These are phyloP conservation scores for Chironex yamaguchii DNA, from an alignment of 30 jellyfish, hydroid and myxozoan genomes.

Conservation along the genomic window DNA sequence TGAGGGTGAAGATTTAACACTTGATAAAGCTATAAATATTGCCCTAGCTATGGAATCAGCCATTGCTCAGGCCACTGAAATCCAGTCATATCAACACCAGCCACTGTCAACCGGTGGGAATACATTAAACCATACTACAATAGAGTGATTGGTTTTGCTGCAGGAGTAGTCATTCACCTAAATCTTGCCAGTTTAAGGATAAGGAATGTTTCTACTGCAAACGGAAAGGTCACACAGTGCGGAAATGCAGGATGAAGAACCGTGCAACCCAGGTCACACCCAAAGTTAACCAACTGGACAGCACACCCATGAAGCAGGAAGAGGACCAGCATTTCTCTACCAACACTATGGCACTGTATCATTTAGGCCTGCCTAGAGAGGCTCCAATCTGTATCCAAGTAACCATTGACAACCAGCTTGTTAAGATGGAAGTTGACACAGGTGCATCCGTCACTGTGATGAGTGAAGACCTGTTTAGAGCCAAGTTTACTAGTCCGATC, in stretches of 20 bases:
- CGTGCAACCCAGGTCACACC: too few relatives aligned
- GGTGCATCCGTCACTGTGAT: constrained; percentile 43
- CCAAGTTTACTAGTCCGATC: neutral
- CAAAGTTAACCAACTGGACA: too few relatives aligned
- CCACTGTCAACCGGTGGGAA: too few relatives aligned
- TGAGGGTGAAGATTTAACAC: constrained; percentile 23
- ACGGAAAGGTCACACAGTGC: neutral
- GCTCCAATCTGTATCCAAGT: neutral
- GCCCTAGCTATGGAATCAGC: neutral
- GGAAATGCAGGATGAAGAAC: neutral
- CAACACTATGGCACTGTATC: neutral
- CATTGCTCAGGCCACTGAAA: neutral
- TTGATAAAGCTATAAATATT: constrained; percentile 4
- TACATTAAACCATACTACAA: too few relatives aligned
- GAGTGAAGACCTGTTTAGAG: neutral
- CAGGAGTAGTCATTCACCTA: neutral
- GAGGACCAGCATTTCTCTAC: neutral
- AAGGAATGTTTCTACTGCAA: neutral
- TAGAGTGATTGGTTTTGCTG: neutral
- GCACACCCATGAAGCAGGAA: too few relatives aligned
- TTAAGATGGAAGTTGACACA: constrained; percentile 24
- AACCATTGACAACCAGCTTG: neutral
- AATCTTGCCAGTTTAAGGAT: neutral
- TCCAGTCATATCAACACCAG: neutral
- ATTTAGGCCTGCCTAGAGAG: neutral